phyloP scores from a whole-genome alignment of 2,888 invertebrate species.

The Chaetogeoica ovagalla region DNA sequence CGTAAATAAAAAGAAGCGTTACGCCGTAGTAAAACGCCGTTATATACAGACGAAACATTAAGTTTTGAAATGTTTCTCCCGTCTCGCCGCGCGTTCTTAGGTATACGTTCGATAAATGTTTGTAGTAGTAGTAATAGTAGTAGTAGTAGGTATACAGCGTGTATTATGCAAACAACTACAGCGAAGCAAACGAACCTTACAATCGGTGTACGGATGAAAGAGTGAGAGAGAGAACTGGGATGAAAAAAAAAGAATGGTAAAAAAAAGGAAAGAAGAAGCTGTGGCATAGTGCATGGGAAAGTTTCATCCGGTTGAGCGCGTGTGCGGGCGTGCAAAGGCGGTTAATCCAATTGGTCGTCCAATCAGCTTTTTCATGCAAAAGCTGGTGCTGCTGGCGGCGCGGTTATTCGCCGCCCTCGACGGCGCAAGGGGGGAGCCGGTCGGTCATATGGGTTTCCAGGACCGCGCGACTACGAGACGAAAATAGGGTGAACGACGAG shows the following conservation, averaged over 20 bases:
- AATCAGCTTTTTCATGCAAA: conserved; percentile 43
- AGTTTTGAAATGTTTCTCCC: conserved; percentile 15
- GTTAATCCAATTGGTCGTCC: conserved; percentile 52
- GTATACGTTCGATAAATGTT: conserved; percentile 1
- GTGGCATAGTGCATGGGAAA: neutral
- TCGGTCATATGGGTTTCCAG: too few relatives aligned
- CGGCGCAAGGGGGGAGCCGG: neutral
- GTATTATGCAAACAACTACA: conserved; percentile 47
- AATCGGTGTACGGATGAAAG: neutral
- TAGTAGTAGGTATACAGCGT: too few relatives aligned
- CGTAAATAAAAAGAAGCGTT: too few relatives aligned
- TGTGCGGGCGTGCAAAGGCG: conserved; percentile 52
- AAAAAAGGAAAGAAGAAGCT: neutral
- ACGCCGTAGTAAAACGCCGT: neutral
- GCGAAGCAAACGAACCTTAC: conserved; percentile 26
- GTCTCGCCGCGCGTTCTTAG: neutral
- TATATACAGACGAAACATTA: conserved; percentile 2
- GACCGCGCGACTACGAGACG: too few relatives aligned
- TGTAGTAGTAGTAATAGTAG: neutral
- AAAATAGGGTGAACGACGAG: too few relatives aligned
- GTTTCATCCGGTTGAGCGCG: conserved; percentile 50
- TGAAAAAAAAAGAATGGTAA: neutral
- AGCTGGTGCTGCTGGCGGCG: neutral
- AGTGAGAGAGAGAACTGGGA: too few relatives aligned
- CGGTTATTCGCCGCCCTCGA: neutral